Conservation (phyloP, 2,888 invertebrate genomes). For the Drosophila rubida region DNA sequence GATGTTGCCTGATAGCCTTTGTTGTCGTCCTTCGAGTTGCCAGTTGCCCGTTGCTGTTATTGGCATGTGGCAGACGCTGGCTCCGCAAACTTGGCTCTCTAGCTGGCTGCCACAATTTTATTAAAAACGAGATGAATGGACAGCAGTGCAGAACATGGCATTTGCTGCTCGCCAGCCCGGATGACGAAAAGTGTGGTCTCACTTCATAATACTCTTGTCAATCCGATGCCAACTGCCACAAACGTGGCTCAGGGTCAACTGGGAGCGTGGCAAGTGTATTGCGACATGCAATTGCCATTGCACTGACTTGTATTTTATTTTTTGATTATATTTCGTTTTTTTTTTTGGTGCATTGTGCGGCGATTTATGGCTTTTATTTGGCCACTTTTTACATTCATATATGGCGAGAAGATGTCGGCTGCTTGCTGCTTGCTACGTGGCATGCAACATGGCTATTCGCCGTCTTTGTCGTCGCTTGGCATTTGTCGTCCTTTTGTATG, state of each 20-base stretch:
- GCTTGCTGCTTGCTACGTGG: too few relatives aligned
- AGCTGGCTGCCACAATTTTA: slow-evolving; percentile 59
- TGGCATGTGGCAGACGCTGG: slow-evolving; percentile 51
- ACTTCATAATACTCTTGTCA: slow-evolving; percentile 44
- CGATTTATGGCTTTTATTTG: slow-evolving; percentile 78
- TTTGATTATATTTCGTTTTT: slow-evolving; percentile 41
- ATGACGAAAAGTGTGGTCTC: slow-evolving; percentile 32
- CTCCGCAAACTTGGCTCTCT: slow-evolving; percentile 31
- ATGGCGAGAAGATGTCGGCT: slow-evolving; percentile 3
- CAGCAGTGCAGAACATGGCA: slow-evolving; percentile 28
- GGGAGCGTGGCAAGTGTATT: slow-evolving; percentile 32
- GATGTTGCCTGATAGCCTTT: slow-evolving; percentile 19
- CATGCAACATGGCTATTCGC: slow-evolving; percentile 10
- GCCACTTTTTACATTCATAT: slow-evolving; percentile 69
- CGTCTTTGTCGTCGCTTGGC: slow-evolving; percentile 56
- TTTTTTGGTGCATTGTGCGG: slow-evolving; percentile 68
- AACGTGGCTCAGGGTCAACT: slow-evolving; percentile 17
- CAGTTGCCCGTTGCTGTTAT: slow-evolving; percentile 36
- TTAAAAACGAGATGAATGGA: slow-evolving; percentile 71
- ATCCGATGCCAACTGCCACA: slow-evolving; percentile 32
- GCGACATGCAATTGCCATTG: slow-evolving; percentile 57
- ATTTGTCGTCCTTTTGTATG: slow-evolving; percentile 75
- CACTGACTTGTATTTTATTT: slow-evolving; percentile 65
- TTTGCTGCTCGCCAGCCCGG: slow-evolving; percentile 9
- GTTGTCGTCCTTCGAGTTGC: slow-evolving; percentile 16